Conservation (phyloP, 1,140 invertebrate genomes). For the Muscidifurax raptorellus region DNA sequence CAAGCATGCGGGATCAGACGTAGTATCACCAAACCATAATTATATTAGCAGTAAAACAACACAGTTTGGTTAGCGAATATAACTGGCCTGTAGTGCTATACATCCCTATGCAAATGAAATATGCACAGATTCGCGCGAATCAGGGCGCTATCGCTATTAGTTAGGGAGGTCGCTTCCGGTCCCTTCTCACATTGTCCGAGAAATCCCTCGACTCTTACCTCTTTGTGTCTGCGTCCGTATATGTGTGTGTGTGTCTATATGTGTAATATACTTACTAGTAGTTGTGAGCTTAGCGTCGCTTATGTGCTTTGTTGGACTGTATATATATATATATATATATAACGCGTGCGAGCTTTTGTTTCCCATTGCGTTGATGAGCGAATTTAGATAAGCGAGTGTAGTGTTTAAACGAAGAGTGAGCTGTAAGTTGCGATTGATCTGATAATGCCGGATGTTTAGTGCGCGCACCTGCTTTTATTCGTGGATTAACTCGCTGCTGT, state of each 20-base stretch:
- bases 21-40: too few relatives aligned
- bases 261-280: neutral
- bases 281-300: neutral
- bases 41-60: too few relatives aligned
- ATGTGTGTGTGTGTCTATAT: too few relatives aligned
- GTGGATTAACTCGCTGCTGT: neutral
- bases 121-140: too few relatives aligned
- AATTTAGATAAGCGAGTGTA: slow-evolving; percentile 14
- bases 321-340: too few relatives aligned
- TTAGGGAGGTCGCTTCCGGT: too few relatives aligned
- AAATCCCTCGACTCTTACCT: neutral
- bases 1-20: too few relatives aligned
- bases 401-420: neutral
- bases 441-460: neutral
- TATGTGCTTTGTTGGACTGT: neutral
- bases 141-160: too few relatives aligned
- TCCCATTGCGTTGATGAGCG: neutral
- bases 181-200: too few relatives aligned
- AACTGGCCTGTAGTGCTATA: too few relatives aligned
- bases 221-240: neutral
- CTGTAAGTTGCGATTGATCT: neutral
- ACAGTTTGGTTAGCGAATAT: too few relatives aligned
- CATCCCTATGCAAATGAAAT: too few relatives aligned
- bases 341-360: neutral
- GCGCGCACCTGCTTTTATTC: neutral